Evolutionary conservation across 2,113 vertebrate genomes (phyloP).

Genomic region (Galeopterus variegatus): DNA sequence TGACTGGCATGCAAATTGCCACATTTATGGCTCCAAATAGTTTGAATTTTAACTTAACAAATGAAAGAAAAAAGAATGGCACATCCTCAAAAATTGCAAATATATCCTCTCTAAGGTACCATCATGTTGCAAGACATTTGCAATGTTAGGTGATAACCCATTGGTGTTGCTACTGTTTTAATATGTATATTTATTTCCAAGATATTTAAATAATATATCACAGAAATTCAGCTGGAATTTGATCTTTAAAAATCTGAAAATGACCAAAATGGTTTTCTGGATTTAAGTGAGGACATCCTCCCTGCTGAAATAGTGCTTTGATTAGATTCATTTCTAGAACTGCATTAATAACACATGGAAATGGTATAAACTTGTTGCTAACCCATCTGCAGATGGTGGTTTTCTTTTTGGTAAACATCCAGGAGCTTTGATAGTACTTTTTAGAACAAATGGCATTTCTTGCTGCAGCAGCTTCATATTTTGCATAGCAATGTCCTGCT

Average conservation of each 20-base stretch:
- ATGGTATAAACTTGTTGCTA: conserved; percentile 70
- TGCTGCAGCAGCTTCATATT: neutral
- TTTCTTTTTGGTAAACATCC: conserved; percentile 48
- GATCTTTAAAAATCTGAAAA: conserved; percentile 67
- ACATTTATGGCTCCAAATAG: neutral
- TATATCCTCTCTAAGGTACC: neutral
- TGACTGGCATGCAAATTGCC: neutral
- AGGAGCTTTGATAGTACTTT: neutral
- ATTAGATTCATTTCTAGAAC: conserved; percentile 67
- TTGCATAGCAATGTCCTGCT: neutral
- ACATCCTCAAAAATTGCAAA: conserved; percentile 32
- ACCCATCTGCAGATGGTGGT: conserved; percentile 69
- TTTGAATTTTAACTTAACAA: conserved; percentile 51
- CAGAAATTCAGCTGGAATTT: conserved; percentile 53
- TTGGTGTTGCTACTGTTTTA: neutral
- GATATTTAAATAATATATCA: neutral
- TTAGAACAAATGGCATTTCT: conserved; percentile 49
- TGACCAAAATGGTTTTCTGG: conserved; percentile 56
- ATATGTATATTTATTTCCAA: neutral
- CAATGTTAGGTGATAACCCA: neutral
- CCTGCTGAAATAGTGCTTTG: conserved; percentile 61
- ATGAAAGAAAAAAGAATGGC: conserved; percentile 35
- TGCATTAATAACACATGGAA: conserved; percentile 62
- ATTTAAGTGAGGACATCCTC: conserved; percentile 30
- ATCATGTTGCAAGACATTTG: neutral